These are phyloP conservation scores for Metridium senile DNA, from an alignment of 92 coral and sea anemone species.

Conservation along the genomic window DNA sequence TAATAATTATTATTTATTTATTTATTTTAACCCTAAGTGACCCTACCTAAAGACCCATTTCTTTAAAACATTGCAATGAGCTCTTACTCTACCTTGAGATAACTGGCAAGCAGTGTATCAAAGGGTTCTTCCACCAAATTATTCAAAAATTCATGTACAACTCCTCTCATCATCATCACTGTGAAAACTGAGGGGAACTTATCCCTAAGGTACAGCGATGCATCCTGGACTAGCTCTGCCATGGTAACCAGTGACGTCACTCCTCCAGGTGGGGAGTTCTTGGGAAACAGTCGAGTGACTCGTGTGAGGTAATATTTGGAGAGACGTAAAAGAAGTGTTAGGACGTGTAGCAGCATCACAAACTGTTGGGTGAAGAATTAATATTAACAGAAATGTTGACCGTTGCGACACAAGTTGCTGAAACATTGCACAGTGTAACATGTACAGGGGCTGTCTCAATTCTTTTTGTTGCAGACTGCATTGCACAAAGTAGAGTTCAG, in stretches of 20 bases:
- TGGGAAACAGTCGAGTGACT: conserved; percentile 78
- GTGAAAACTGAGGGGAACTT: conserved; percentile 49
- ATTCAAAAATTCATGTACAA: conserved; percentile 35
- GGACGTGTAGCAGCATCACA: conserved; percentile 57
- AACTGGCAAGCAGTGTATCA: conserved; percentile 41
- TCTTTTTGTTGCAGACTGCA: too few relatives aligned
- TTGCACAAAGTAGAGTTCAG: too few relatives aligned
- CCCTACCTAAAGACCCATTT: not conserved
- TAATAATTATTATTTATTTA: too few relatives aligned
- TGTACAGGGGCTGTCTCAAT: too few relatives aligned
- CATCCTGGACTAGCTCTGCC: conserved; percentile 59
- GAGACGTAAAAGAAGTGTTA: conserved; percentile 55
- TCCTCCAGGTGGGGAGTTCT: conserved; percentile 82
- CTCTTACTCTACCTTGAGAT: conserved; percentile 43
- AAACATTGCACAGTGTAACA: too few relatives aligned
- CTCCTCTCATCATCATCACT: conserved; percentile 39
- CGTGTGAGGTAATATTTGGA: conserved; percentile 70
- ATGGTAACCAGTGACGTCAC: conserved; percentile 70
- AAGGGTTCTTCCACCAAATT: conserved; percentile 39
- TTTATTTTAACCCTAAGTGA: too few relatives aligned
- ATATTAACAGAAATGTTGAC: not conserved
- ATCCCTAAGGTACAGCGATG: conserved; percentile 40
- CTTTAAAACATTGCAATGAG: not conserved
- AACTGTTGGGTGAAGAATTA: conserved; percentile 49
- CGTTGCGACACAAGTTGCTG: too few relatives aligned